Conservation (phyloP, 2,797 vertebrate genomes). For the Alcedo quadribrachys region DNA sequence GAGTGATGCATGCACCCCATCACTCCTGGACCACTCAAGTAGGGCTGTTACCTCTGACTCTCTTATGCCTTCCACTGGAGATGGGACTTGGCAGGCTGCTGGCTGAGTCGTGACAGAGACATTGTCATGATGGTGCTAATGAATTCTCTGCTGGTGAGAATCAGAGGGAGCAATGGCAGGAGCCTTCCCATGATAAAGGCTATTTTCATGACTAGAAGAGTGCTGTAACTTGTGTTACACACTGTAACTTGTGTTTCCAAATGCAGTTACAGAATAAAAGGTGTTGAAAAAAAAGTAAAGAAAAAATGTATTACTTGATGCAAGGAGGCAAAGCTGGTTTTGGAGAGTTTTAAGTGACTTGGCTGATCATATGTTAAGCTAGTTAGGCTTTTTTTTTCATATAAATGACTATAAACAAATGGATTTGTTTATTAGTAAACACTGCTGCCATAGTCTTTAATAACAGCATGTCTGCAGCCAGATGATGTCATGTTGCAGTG, state of each 20-base stretch:
- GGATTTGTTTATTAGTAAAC: not conserved
- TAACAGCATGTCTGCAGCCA: not conserved
- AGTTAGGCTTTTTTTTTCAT: not conserved
- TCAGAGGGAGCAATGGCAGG: not conserved
- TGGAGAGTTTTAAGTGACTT: not conserved
- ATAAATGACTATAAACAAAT: not conserved
- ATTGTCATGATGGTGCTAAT: fast-evolving
- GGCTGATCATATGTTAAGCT: not conserved
- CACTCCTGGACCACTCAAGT: not conserved
- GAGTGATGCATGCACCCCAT: not conserved
- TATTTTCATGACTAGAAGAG: not conserved
- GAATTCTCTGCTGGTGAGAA: not conserved
- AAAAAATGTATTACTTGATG: not conserved
- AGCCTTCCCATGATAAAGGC: not conserved
- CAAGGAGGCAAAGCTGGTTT: not conserved
- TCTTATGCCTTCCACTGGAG: not conserved
- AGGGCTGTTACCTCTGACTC: not conserved
- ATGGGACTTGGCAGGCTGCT: not conserved
- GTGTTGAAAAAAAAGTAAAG: not conserved
- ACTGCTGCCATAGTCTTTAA: not conserved
- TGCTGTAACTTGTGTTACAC: not conserved
- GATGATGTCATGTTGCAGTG: not conserved
- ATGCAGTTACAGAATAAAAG: not conserved
- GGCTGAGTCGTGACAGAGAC: not conserved
- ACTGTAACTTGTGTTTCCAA: not conserved